phyloP scores from a whole-genome alignment of 2,113 vertebrate species.

The Arenaria interpres region DNA sequence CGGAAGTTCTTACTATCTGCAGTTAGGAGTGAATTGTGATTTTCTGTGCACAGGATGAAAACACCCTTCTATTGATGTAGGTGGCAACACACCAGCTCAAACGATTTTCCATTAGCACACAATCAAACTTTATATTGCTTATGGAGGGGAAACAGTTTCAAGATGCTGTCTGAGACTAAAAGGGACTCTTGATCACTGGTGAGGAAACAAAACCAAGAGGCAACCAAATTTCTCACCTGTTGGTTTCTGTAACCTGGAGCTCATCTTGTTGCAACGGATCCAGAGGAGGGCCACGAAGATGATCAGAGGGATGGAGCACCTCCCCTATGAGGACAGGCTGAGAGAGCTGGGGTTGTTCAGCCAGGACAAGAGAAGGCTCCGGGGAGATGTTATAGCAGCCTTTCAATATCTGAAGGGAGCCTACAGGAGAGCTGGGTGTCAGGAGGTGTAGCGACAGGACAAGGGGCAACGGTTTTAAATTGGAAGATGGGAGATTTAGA shows the following conservation, averaged over 20 bases:
- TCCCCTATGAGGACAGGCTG: too few species aligned
- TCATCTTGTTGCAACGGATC: not conserved
- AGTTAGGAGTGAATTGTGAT: not conserved
- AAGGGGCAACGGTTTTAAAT: too few species aligned
- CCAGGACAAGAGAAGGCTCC: too few species aligned
- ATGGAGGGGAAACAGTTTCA: conserved; percentile 11
- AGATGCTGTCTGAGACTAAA: not conserved
- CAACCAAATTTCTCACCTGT: not conserved
- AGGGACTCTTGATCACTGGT: not conserved
- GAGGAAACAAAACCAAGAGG: not conserved
- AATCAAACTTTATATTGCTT: conserved; percentile 17
- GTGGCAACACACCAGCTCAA: conserved; percentile 14
- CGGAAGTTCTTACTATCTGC: not conserved
- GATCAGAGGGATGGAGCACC: too few species aligned
- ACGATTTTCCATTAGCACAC: conserved; percentile 52
- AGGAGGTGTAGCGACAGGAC: too few species aligned
- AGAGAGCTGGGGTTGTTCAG: too few species aligned
- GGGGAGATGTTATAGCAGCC: too few species aligned
- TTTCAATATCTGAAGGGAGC: too few species aligned
- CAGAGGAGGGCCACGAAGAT: too few species aligned
- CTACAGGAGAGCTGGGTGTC: too few species aligned
- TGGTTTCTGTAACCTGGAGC: conserved; percentile 7
- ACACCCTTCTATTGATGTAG: not conserved
- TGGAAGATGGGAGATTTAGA: too few species aligned
- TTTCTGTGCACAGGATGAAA: not conserved